Evolutionary conservation across 2,888 invertebrate species (phyloP), one percentile per base, ranked within the genome.

Genomic region (Papilio gigon): DNA sequence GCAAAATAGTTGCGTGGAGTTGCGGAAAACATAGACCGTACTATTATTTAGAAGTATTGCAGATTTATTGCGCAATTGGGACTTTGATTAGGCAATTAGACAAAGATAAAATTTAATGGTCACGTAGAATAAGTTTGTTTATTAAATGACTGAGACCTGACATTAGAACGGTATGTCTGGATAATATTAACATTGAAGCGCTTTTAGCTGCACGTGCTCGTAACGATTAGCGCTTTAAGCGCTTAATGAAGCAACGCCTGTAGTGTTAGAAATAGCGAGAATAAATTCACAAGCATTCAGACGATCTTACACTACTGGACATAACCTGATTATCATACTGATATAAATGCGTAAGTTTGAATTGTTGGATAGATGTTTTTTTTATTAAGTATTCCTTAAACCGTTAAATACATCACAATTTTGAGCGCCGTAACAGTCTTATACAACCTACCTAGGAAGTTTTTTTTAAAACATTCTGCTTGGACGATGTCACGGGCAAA

Each of bases 231-330:
- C 74, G 80, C 84, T 85, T 89, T 83, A 79, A 85, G 83, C 53
- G 81, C 79, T 80, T 83, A 88, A 81, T 78, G 84, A 74, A 79
- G 78, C 88, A 81, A 83, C 84, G 76, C 75, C 76, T 77, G 77
- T 79, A 81, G 79, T 80, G 79, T 78, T 78, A 78, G 77, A 80
- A 77, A 77, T 78, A 72, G 73, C 76, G 73, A 75, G 78, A 78
- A 79, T 78, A 75, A 76, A 71, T 75, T 67, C 25, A 62, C 72
- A 74, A 71, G 71, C 65, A 73, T 72, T 72, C 76, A 78, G 78
- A 80, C 78, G 76, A 75, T 72, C 75, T 79, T 72, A 75, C 73
- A 75, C 71, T 76, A 73, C 74, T 73, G 72, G 73, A 2, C n/a
- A 42, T 8, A 42, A 42, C 8, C 17, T n/a, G n/a, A n/a, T n/a